Evolutionary conservation across 2,888 invertebrate genomes (phyloP).

Genomic region (Hyles lineata): DNA sequence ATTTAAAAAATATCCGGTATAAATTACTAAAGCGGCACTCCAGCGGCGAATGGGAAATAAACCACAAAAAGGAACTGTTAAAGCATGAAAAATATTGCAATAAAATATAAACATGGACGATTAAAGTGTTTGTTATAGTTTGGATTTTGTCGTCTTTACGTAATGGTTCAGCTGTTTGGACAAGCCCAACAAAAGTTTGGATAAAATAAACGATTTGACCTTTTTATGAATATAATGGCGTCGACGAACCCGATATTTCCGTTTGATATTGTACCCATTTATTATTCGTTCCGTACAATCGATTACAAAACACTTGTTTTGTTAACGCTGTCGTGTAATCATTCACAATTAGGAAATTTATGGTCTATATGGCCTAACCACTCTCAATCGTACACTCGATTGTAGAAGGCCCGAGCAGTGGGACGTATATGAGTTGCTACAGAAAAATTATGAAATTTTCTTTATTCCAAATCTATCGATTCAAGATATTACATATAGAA

Average conservation of each 20-base stretch:
- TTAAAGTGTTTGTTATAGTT: constrained; percentile 12
- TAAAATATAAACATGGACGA: constrained; percentile 15
- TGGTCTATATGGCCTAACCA: background rate
- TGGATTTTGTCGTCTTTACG: constrained; percentile 13
- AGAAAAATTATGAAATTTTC: background rate
- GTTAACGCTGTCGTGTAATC: constrained; percentile 37
- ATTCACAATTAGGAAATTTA: constrained; percentile 20
- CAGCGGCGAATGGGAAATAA: constrained; percentile 22
- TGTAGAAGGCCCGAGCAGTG: too few relatives aligned
- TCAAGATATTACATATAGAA: background rate
- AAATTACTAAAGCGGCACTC: constrained; percentile 17
- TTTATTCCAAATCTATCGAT: background rate
- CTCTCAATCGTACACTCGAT: too few relatives aligned
- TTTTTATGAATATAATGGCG: constrained; percentile 73
- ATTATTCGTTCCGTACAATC: constrained; percentile 63
- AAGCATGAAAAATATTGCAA: constrained; percentile 22
- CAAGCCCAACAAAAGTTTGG: constrained; percentile 27
- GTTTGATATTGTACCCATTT: constrained; percentile 70
- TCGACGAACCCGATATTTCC: constrained; percentile 75
- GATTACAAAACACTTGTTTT: constrained; percentile 52
- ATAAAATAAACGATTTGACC: constrained; percentile 62
- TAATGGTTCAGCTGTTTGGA: constrained; percentile 25
- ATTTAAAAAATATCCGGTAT: background rate
- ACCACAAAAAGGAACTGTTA: constrained; percentile 4
- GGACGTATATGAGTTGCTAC: too few relatives aligned